Conservation (phyloP, 2,797 vertebrate genomes). For the Nyctibius grandis region DNA sequence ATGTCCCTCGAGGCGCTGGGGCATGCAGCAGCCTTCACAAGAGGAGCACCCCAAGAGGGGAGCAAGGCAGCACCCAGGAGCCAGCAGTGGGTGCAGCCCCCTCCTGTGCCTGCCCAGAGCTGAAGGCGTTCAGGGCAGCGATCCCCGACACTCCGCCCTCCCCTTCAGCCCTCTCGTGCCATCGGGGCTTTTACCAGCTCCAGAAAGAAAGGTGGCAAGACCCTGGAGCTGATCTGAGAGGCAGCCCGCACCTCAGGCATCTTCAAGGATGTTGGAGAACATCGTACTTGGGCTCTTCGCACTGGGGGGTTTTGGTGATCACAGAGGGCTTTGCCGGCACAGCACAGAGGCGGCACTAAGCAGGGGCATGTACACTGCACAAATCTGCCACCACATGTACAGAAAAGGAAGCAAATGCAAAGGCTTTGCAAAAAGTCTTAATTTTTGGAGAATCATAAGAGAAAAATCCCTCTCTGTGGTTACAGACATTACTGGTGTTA, state of each 20-base stretch:
- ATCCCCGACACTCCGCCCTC: too few species aligned
- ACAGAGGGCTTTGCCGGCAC: not conserved
- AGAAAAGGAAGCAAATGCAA: not conserved
- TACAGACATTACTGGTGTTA: too few species aligned
- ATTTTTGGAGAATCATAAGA: not conserved
- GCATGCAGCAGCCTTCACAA: not conserved
- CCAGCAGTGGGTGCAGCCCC: too few species aligned
- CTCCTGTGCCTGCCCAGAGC: not conserved
- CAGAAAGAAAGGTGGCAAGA: not conserved
- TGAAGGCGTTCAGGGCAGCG: not conserved
- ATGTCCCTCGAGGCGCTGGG: not conserved
- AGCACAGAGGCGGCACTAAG: not conserved
- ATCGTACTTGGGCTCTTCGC: fast-evolving
- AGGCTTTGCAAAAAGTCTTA: not conserved
- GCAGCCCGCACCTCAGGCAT: not conserved
- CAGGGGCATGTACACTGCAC: not conserved
- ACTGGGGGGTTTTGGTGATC: not conserved
- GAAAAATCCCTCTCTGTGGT: not conserved
- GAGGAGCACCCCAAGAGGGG: not conserved
- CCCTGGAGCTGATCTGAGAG: not conserved
- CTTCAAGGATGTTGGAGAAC: not conserved
- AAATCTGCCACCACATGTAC: not conserved
- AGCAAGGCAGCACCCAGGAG: too few species aligned
- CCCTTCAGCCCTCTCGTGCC: not conserved
- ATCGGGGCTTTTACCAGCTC: not conserved